A percentile compares a stretch with the other conserved stretches of the same genome.
phyloP scores from a whole-genome alignment of 2,888 invertebrate species.

The Ariolimax columbianus region DNA sequence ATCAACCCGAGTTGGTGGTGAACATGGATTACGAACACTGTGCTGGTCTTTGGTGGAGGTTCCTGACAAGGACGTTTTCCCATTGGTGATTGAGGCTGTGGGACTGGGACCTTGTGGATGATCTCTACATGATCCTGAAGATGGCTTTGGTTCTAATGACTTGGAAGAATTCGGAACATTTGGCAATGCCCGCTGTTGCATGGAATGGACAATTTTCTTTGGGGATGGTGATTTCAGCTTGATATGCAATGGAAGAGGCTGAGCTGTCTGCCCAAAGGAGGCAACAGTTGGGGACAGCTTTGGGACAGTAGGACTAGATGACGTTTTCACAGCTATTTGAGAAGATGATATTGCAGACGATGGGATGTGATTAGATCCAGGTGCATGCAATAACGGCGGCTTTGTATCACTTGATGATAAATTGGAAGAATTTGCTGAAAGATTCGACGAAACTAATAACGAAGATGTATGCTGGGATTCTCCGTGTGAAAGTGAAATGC shows the following conservation, averaged over 20 bases:
- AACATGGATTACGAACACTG: background rate
- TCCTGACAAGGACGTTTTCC: background rate
- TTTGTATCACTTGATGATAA: background rate
- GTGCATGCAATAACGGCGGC: background rate
- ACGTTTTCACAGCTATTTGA: background rate
- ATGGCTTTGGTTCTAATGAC: background rate
- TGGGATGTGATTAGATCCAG: background rate
- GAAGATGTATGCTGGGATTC: background rate
- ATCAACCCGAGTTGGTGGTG: background rate
- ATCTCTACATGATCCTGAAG: background rate
- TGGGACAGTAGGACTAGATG: slow-evolving; percentile 1
- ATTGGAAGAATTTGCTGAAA: background rate
- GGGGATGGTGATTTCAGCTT: background rate
- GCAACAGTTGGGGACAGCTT: background rate
- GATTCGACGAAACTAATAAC: background rate
- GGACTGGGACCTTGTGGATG: background rate
- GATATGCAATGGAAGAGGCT: background rate
- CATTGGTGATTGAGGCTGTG: background rate
- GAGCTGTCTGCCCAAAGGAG: background rate
- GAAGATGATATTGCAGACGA: background rate
- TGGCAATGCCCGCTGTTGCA: background rate
- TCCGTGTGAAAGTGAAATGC: background rate
- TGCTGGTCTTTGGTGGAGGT: background rate
- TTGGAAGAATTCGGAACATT: background rate
- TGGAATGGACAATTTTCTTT: background rate